These are phyloP conservation scores for Aplodontia rufa DNA, from an alignment of 2,113 vertebrate species.

Conservation along the genomic window DNA sequence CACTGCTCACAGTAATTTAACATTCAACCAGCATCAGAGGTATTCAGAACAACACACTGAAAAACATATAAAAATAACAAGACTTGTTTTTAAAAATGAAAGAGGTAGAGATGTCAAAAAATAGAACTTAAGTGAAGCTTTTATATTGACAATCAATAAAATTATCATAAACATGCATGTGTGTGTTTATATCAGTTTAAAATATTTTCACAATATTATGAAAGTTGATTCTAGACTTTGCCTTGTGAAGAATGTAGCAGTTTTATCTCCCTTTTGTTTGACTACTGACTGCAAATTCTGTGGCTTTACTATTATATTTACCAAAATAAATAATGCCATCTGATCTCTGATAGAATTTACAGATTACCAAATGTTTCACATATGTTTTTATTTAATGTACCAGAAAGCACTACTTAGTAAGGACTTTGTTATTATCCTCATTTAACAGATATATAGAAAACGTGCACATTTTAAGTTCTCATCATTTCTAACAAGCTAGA, in stretches of 20 bases:
- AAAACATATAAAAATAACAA: not conserved
- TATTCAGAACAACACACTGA: not conserved
- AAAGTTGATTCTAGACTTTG: not conserved
- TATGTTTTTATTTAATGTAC: conserved; percentile 7
- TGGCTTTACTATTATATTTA: not conserved
- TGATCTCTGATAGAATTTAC: not conserved
- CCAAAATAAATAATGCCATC: not conserved
- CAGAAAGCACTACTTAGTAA: not conserved
- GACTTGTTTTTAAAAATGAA: not conserved
- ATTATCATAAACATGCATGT: not conserved
- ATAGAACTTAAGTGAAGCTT: not conserved
- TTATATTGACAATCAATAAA: not conserved
- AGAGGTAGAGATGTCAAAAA: not conserved
- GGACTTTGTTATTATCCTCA: not conserved
- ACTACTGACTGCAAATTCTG: not conserved
- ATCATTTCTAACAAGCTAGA: not conserved
- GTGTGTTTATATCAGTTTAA: not conserved
- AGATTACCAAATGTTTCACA: not conserved
- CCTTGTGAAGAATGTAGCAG: not conserved
- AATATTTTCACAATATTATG: not conserved
- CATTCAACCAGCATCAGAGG: not conserved
- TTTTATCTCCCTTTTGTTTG: not conserved
- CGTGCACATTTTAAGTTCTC: not conserved
- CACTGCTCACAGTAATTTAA: not conserved
- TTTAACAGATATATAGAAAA: not conserved